These are phyloP conservation scores for Poeciliopsis infans DNA, from an alignment of 2,797 vertebrate genomes.

Conservation along the genomic window DNA sequence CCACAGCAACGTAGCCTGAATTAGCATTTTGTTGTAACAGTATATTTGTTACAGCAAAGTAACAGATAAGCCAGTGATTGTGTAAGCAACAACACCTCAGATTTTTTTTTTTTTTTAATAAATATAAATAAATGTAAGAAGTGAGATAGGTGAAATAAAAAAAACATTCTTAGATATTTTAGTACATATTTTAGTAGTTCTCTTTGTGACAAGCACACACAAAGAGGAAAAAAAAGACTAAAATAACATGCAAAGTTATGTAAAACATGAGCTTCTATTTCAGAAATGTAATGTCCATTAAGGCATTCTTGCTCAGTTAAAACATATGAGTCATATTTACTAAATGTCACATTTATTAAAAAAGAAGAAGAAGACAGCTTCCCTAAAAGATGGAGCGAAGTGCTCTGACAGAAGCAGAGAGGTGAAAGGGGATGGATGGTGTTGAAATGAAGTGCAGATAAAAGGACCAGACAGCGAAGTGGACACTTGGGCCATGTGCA, in stretches of 20 bases:
- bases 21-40: background rate
- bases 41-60: background rate
- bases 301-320: background rate
- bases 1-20: background rate
- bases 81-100: background rate
- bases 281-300: background rate
- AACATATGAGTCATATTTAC: constrained; percentile 6
- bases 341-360: background rate
- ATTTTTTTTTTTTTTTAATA: background rate
- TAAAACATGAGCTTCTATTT: background rate
- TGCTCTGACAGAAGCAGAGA: constrained; percentile 24
- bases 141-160: background rate
- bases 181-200: background rate
- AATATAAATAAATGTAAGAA: background rate
- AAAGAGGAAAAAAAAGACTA: background rate
- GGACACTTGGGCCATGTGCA: constrained; percentile 17
- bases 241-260: background rate
- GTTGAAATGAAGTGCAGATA: constrained; percentile 38
- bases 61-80: background rate
- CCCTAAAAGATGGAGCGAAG: background rate
- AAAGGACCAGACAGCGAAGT: constrained; percentile 18
- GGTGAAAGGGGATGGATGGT: constrained; percentile 10
- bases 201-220: background rate
- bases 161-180: background rate
- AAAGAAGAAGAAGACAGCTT: background rate